Base-by-base conservation (phyloP, 2,888 invertebrate genomes). In the Strigamia maritima region DNA sequence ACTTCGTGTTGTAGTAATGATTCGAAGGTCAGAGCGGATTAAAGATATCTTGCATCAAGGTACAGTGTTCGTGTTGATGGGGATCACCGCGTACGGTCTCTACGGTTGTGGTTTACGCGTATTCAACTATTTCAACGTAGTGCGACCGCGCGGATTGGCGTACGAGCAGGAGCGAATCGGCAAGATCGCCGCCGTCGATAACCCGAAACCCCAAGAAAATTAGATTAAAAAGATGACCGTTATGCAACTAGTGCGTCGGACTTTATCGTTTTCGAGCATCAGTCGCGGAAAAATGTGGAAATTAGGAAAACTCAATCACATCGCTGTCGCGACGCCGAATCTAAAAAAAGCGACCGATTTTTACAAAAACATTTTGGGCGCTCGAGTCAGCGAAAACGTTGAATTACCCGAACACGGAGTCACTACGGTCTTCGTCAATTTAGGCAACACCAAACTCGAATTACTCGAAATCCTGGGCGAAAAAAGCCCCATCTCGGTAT, bases 391-490 rank as follows among this genome's bases (percentile, higher is more conserved):
- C 81, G 82, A 82, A n/a, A 81, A 84, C 1, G 82, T 83, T 76
- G 81, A 87, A 35, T 87, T 88, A 80, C 87, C 88, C 24, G 89
- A 89, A 12, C 90, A 90, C 85, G 90, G 90, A 10, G 90, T 90
- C 1, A 88, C 88, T 80, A 89, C 89, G 7, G 89, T 90, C 12
- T 90, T 90, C 85, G 88, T 90, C n/a, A 86, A 89, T 79, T 84
- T 90, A 22, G 88, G 88, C 70, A 89, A 90, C 82, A 88, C 89
- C 4, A 90, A 90, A 84, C 85, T 90, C 75, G 90, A 90, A 86
- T 84, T 90, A n/a, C 84, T 90, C 28, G 85, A 87, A 81, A 89
- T 90, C 1, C 84, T 88, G 19, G 90, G 89, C 28, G 87, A 89
- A 6, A 88, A 89, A 70, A 89, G 89, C 80, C 90, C 90, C 2